A percentile compares a stretch with the other conserved stretches of the same genome.
Conservation (phyloP, 2,797 vertebrate genomes). For the Eulemur rubriventer region DNA sequence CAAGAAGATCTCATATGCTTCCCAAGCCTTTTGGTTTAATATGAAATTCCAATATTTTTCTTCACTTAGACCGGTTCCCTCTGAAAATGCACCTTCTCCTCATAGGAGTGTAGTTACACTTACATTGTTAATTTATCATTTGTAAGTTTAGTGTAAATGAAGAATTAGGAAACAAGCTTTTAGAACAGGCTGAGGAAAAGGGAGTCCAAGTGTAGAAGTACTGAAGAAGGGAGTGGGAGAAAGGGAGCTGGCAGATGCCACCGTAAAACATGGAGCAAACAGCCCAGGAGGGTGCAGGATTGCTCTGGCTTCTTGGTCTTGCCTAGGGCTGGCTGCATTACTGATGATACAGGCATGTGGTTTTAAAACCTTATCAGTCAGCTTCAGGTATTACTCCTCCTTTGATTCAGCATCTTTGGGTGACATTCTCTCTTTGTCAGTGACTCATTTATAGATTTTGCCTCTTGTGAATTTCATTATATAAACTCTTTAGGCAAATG, state of each 20-base stretch:
- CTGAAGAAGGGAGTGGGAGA: not conserved
- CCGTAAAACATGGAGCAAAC: not conserved
- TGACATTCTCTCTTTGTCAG: conserved; percentile 14
- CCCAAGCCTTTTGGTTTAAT: conserved; percentile 1
- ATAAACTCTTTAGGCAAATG: conserved; percentile 60
- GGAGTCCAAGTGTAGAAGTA: not conserved
- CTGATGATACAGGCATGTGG: not conserved
- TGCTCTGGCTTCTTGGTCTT: not conserved
- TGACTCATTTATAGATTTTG: conserved; percentile 38
- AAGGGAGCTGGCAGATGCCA: no score
- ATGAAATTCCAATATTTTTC: not conserved
- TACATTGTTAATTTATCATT: not conserved
- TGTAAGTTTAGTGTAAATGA: not conserved
- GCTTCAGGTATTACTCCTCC: conserved; percentile 20
- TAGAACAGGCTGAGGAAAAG: not conserved
- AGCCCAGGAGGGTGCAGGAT: not conserved
- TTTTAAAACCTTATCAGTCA: conserved; percentile 36
- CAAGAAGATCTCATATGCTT: not conserved
- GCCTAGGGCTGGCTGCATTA: not conserved
- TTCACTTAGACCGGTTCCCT: not conserved
- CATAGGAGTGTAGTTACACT: not conserved
- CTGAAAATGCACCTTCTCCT: not conserved
- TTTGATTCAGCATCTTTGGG: not conserved
- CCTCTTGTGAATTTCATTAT: conserved; percentile 37
- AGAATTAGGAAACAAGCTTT: not conserved